Evolutionary conservation across 2,797 vertebrate genomes (phyloP).

Genomic region (Chloroceryle amazona): DNA sequence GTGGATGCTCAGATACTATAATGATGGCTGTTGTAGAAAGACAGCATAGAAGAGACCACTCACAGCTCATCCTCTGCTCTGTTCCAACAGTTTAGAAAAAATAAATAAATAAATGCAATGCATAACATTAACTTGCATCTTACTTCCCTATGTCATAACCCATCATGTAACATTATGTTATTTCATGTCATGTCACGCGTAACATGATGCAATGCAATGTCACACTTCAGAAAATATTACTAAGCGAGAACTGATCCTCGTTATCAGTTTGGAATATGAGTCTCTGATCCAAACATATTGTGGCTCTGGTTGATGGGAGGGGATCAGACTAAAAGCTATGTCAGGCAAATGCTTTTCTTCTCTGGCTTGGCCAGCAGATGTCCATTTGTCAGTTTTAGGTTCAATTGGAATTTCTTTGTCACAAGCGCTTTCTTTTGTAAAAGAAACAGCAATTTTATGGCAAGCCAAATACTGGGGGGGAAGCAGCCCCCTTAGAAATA

Average conservation of each 20-base stretch:
- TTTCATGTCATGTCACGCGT: neutral
- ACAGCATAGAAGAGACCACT: constrained; percentile 13
- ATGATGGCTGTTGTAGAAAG: constrained; percentile 12
- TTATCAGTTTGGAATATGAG: constrained; percentile 1
- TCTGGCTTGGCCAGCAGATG: constrained; percentile 44
- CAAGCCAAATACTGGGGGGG: constrained; percentile 52
- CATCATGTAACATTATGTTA: neutral
- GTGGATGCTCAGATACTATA: constrained; percentile 38
- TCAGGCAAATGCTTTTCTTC: neutral
- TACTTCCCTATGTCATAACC: constrained; percentile 22
- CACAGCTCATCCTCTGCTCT: neutral
- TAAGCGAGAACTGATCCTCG: constrained; percentile 23
- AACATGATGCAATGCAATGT: constrained; percentile 48
- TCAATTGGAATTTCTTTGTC: constrained; percentile 47
- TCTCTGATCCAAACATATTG: constrained; percentile 16
- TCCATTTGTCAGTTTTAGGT: constrained; percentile 54
- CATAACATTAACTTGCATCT: neutral
- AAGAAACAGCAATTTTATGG: constrained; percentile 64
- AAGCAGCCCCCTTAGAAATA: constrained; percentile 66
- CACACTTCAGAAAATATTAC: constrained; percentile 44
- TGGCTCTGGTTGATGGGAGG: constrained; percentile 27
- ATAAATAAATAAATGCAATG: neutral
- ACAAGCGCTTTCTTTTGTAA: constrained; percentile 14
- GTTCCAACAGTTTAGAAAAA: neutral
- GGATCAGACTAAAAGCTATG: neutral